Percentiles rank a stretch among this genome's conserved stretches.
These are phyloP conservation scores for Synanthedon formicaeformis DNA, from an alignment of 2,888 invertebrate genomes.

Conservation along the genomic window DNA sequence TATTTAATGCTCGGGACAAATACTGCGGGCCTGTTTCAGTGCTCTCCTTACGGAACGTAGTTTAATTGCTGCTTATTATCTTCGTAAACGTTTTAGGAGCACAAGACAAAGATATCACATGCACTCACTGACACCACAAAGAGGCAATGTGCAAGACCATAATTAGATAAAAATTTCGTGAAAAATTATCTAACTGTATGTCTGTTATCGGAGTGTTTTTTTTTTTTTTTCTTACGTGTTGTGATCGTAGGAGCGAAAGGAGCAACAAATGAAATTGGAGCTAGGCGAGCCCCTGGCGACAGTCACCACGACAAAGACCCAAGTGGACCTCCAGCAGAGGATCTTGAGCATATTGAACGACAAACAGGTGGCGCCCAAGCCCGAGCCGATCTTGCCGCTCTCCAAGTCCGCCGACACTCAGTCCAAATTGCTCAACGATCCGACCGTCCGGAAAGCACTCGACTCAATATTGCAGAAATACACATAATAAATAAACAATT, in stretches of 20 bases:
- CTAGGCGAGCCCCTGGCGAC: conserved; percentile 74
- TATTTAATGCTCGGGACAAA: too few relatives aligned
- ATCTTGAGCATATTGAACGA: conserved; percentile 84
- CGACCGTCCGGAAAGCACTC: conserved; percentile 82
- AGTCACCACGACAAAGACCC: conserved; percentile 62
- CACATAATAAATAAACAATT: conserved; percentile 9
- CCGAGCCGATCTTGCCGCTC: conserved; percentile 17
- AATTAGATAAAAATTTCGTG: too few relatives aligned
- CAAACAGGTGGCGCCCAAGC: conserved; percentile 48
- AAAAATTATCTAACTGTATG: too few relatives aligned
- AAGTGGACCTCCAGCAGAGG: conserved; percentile 80
- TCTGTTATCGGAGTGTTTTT: too few relatives aligned
- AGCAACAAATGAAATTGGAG: conserved; percentile 81
- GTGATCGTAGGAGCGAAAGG: conserved; percentile 72
- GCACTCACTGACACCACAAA: too few relatives aligned
- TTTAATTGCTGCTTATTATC: too few relatives aligned
- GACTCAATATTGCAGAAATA: conserved; percentile 74
- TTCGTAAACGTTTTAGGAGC: too few relatives aligned
- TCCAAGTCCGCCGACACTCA: conserved; percentile 26
- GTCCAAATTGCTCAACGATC: conserved; percentile 78
- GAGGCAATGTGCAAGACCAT: too few relatives aligned
- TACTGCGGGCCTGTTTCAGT: too few relatives aligned
- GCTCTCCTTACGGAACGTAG: too few relatives aligned
- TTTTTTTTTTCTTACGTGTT: too few relatives aligned
- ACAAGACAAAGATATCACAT: too few relatives aligned